These are phyloP conservation scores for Phrynosoma blainvillii DNA, from an alignment of 2,113 vertebrate genomes.

Conservation along the genomic window DNA sequence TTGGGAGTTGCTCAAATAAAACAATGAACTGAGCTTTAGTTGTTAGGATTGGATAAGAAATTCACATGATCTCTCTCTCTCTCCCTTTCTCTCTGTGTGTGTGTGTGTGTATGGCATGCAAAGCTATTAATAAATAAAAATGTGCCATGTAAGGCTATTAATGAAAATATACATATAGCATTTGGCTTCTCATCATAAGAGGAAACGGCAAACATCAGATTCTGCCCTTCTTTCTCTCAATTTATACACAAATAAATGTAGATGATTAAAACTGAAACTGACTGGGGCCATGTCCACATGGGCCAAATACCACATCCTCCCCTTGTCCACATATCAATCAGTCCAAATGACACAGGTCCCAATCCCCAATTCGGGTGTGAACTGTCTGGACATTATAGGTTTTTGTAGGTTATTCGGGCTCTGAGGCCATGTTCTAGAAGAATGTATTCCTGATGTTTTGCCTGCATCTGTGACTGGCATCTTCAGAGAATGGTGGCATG, in stretches of 20 bases:
- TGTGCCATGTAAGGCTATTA: background rate
- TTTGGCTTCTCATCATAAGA: background rate
- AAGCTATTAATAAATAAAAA: background rate
- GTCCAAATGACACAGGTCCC: no score
- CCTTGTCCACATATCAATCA: no score
- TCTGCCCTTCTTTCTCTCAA: background rate
- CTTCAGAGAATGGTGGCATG: no score
- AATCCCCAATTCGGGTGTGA: no score
- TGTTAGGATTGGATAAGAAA: background rate
- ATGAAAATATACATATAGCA: background rate
- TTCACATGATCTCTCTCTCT: background rate
- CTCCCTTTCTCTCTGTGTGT: background rate
- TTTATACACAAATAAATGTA: background rate
- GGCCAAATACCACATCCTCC: no score
- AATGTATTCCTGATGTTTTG: no score
- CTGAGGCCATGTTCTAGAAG: no score
- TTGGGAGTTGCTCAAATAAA: background rate
- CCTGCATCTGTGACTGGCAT: no score
- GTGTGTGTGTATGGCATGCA: background rate
- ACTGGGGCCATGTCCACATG: background rate
- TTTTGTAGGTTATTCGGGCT: no score
- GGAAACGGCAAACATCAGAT: background rate
- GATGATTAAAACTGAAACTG: background rate
- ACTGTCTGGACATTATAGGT: no score
- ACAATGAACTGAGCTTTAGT: background rate